phyloP scores from a whole-genome alignment of 2,888 invertebrate genomes.

The Neria commutata region DNA sequence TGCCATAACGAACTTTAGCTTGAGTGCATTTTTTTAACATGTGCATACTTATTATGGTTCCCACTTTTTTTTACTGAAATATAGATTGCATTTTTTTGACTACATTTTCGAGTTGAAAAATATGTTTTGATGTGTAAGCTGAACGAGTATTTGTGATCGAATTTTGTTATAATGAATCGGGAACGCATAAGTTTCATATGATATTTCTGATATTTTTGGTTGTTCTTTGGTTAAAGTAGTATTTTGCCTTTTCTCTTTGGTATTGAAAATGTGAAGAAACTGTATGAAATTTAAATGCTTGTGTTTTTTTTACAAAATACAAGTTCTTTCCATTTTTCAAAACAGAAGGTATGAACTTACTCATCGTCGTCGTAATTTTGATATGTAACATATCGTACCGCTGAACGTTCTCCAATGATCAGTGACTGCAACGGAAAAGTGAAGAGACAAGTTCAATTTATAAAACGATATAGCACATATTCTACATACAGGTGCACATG shows the following conservation, averaged over 20 bases:
- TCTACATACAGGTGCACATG: too few species aligned
- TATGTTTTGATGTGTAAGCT: neutral
- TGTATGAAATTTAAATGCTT: neutral
- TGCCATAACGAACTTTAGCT: constrained; percentile 20
- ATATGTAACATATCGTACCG: constrained; percentile 94
- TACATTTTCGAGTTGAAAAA: neutral
- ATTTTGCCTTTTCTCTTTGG: constrained; percentile 11
- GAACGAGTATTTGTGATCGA: too few species aligned
- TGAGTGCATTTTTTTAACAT: constrained; percentile 25
- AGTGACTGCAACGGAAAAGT: constrained; percentile 72
- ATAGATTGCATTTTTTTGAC: neutral
- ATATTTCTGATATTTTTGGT: constrained; percentile 62
- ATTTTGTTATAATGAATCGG: neutral
- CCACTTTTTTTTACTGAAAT: neutral
- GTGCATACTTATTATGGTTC: neutral
- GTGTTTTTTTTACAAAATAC: neutral
- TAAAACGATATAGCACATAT: too few species aligned
- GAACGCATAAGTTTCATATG: constrained; percentile 49
- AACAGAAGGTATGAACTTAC: constrained; percentile 54
- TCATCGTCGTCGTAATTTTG: constrained; percentile 90
- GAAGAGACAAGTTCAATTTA: too few species aligned
- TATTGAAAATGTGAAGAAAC: neutral
- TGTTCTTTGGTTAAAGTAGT: too few species aligned
- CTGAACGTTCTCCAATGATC: constrained; percentile 88
- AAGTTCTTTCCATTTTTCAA: neutral